Conservation (phyloP, 2,113 vertebrate species). For the Gnathonemus echidnorhynchus region DNA sequence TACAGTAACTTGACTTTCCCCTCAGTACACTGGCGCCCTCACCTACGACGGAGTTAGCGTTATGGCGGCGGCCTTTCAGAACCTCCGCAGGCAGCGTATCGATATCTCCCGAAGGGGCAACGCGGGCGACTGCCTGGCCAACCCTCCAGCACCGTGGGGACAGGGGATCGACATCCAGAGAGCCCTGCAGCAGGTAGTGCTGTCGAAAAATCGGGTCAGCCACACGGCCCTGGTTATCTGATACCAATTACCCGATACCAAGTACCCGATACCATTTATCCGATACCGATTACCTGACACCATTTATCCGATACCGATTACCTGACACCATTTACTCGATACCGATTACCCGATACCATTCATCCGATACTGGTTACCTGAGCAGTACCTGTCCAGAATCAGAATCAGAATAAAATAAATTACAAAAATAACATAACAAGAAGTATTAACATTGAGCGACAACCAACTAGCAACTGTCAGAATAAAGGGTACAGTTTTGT, state of each 20-base stretch:
- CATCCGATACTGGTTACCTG: background rate
- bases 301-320: background rate
- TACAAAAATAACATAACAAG: background rate
- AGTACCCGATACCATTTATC: background rate
- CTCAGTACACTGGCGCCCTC: constrained; percentile 88
- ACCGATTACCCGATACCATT: too few relatives aligned
- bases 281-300: background rate
- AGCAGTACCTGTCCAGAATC: background rate
- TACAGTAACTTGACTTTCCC: background rate
- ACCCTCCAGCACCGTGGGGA: constrained; percentile 93
- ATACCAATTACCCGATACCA: background rate
- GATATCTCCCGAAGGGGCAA: constrained; percentile 94
- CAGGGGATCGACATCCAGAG: constrained; percentile 98
- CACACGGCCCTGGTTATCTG: background rate
- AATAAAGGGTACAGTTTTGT: too few relatives aligned
- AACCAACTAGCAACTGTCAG: background rate
- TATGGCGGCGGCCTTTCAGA: constrained; percentile 91
- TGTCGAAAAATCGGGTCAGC: background rate
- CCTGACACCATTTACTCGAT: too few relatives aligned
- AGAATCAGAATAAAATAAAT: background rate
- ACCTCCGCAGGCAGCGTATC: constrained; percentile 83
- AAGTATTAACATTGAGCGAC: background rate
- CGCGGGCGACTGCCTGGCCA: constrained; percentile 91
- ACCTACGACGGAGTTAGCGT: constrained; percentile 89
- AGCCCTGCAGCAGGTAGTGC: constrained; percentile 83